Conservation (phyloP, 2,113 vertebrate species). For the Chloroceryle aenea region DNA sequence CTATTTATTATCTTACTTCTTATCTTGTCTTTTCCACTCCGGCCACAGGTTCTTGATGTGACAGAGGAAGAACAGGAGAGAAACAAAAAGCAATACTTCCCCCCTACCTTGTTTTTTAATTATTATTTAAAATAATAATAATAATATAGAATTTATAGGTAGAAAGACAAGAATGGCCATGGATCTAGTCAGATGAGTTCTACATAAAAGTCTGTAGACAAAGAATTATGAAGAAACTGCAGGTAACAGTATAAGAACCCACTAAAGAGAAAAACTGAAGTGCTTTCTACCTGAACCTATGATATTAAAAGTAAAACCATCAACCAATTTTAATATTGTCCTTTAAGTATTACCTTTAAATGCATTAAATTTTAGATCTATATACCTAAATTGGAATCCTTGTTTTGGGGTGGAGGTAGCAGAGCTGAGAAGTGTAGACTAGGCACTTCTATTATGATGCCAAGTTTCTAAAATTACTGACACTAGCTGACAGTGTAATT, state of each 20-base stretch:
- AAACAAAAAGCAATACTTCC: background rate
- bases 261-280: conserved; percentile 78
- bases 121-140: background rate
- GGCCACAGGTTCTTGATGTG: conserved; percentile 62
- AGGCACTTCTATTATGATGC: background rate
- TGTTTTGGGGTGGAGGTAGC: background rate
- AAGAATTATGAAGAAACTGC: background rate
- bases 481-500: background rate
- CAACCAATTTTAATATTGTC: background rate
- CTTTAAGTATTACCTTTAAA: background rate
- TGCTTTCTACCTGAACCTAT: conserved; percentile 82
- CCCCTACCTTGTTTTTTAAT: too few relatives aligned
- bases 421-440: background rate
- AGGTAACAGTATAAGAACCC: background rate
- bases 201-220: background rate
- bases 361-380: background rate
- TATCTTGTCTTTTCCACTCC: conserved; percentile 73
- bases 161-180: background rate
- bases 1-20: conserved; percentile 75
- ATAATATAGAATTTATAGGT: background rate
- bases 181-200: background rate
- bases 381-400: background rate
- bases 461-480: background rate
- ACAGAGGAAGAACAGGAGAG: background rate
- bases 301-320: background rate